Conservation (phyloP, 2,797 vertebrate species). For the Cyprinella venusta region DNA sequence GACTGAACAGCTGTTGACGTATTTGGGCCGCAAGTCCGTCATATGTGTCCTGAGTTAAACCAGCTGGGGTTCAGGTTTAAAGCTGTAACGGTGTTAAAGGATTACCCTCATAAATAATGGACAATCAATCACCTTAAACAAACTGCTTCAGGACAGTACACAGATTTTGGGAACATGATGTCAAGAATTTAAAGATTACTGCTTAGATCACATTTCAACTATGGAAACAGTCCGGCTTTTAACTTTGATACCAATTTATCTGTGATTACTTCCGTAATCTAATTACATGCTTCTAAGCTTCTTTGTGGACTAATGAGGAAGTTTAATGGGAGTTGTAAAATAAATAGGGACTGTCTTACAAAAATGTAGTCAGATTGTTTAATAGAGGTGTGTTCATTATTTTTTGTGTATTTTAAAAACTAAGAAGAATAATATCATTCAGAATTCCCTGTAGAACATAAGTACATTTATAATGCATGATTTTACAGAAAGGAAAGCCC, state of each 20-base stretch:
- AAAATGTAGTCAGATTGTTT: not conserved
- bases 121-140: slow-evolving; percentile 34
- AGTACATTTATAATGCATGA: not conserved
- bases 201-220: slow-evolving; percentile 27
- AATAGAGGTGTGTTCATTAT: not conserved
- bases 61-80: slow-evolving; percentile 36
- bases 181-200: slow-evolving; percentile 36
- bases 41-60: slow-evolving; percentile 49
- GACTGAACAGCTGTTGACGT: slow-evolving; percentile 58
- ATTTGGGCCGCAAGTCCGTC: slow-evolving; percentile 59
- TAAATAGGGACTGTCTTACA: not conserved
- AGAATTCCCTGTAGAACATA: not conserved
- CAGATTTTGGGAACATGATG: slow-evolving; percentile 31
- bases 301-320: slow-evolving; percentile 45
- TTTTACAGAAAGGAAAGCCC: not conserved
- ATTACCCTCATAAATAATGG: slow-evolving; percentile 43
- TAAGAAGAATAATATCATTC: not conserved
- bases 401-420: not conserved
- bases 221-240: slow-evolving; percentile 21
- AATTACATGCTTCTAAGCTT: slow-evolving; percentile 53
- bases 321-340: slow-evolving; percentile 34
- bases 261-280: slow-evolving; percentile 46
- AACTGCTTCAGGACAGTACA: slow-evolving; percentile 2
- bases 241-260: slow-evolving; percentile 42
- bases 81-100: slow-evolving; percentile 37